These are phyloP conservation scores for Eremobia ochroleuca DNA, from an alignment of 2,888 invertebrate species.

Conservation along the genomic window DNA sequence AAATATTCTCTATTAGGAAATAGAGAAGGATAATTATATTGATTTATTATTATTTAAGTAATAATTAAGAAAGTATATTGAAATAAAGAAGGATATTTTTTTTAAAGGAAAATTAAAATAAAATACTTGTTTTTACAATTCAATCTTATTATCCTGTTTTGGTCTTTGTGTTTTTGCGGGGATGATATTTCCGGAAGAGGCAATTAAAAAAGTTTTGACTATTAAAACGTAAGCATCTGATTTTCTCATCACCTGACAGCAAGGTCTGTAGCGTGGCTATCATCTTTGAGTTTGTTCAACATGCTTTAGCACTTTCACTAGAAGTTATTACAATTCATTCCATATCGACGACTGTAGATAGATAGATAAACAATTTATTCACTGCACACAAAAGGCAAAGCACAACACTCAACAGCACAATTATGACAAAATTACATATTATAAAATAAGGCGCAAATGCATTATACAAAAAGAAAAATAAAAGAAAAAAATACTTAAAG, in stretches of 20 bases:
- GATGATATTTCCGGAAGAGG: neutral
- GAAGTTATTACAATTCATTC: neutral
- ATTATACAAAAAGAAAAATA: no score
- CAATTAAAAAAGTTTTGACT: neutral
- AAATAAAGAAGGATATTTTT: neutral
- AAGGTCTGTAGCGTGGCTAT: neutral
- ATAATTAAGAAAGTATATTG: no score
- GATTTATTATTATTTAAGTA: no score
- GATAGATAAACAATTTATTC: no score
- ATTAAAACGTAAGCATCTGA: neutral
- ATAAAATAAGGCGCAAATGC: no score
- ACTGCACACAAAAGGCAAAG: no score
- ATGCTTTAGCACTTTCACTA: neutral
- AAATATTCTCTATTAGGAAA: neutral
- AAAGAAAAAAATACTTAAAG: no score
- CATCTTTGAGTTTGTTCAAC: no score
- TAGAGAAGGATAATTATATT: neutral
- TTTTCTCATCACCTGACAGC: neutral
- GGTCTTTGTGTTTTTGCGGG: neutral
- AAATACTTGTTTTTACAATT: neutral
- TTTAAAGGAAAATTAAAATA: neutral
- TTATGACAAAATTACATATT: no score
- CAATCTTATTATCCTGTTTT: neutral
- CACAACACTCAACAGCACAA: no score
- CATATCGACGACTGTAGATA: neutral